A percentile compares a stretch with the other conserved stretches of the same genome.
These are phyloP conservation scores for Eretmochelys imbricata DNA, from an alignment of 2,113 vertebrate genomes.

Conservation along the genomic window DNA sequence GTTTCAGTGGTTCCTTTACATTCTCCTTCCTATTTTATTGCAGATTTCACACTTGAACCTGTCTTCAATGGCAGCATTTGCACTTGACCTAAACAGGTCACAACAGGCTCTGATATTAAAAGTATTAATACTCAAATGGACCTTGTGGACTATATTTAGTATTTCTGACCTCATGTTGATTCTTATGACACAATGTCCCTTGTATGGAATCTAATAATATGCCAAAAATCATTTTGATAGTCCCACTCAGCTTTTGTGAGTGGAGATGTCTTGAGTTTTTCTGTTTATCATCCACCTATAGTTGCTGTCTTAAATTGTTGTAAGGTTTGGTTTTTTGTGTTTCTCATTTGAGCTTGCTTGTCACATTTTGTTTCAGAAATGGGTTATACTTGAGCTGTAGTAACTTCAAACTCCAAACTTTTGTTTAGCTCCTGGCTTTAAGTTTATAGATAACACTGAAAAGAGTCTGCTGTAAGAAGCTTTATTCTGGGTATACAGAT, in stretches of 20 bases:
- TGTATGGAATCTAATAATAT: neutral
- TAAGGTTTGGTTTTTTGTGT: neutral
- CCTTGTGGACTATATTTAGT: neutral
- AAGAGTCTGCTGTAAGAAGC: neutral
- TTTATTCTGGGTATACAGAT: neutral
- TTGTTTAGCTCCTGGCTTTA: neutral
- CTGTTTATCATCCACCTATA: neutral
- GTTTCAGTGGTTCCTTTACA: neutral
- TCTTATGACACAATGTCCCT: neutral
- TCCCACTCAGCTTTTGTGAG: rapidly evolving
- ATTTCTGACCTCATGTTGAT: neutral
- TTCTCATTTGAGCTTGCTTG: neutral
- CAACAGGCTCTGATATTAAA: neutral
- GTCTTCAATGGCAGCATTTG: rapidly evolving
- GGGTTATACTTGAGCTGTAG: rapidly evolving
- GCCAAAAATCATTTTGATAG: neutral
- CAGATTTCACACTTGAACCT: rapidly evolving
- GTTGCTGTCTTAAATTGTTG: neutral
- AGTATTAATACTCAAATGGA: neutral
- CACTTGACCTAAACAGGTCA: rapidly evolving
- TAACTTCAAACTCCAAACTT: neutral
- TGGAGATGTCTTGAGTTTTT: rapidly evolving
- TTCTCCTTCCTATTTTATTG: rapidly evolving
- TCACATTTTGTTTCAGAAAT: neutral
- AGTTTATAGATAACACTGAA: neutral